phyloP scores from a whole-genome alignment of 23 tunicate genomes.

The Phallusia fumigata region DNA sequence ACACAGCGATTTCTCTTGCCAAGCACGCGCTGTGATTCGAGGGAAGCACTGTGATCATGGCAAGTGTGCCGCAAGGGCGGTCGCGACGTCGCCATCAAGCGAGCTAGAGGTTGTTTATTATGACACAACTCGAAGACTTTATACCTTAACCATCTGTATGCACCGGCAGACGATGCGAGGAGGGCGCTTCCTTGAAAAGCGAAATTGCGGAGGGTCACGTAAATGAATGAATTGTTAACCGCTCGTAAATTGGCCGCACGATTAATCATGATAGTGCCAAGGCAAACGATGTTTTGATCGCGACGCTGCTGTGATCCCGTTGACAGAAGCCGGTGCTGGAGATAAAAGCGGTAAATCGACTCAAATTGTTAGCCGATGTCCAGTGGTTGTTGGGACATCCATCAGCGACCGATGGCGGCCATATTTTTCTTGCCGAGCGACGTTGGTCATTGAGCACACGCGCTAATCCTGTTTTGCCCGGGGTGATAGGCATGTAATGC shows the following conservation, averaged over 20 bases:
- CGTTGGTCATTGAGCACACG: background rate
- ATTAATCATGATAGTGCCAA: constrained; percentile 7
- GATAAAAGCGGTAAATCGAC: background rate
- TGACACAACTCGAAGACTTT: background rate
- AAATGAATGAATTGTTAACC: background rate
- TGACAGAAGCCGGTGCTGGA: background rate
- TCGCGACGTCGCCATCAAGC: background rate
- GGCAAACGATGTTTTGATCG: background rate
- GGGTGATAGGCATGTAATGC: constrained; percentile 18
- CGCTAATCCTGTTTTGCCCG: constrained; percentile 21
- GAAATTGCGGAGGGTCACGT: background rate
- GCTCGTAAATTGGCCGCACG: background rate
- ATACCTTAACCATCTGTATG: background rate
- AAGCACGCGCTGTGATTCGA: background rate
- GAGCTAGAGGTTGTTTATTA: constrained; percentile 6
- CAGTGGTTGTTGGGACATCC: background rate
- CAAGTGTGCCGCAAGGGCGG: background rate
- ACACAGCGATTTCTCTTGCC: background rate
- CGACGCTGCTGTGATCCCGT: background rate
- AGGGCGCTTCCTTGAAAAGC: background rate
- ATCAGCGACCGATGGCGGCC: background rate
- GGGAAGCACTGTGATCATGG: background rate
- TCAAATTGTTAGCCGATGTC: background rate
- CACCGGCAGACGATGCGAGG: background rate
- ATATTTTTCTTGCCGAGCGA: background rate